A percentile compares a stretch with the other conserved stretches of the same genome.
Conservation (phyloP, 2,888 invertebrate species). For the Rhimphoctona megacephalus region DNA sequence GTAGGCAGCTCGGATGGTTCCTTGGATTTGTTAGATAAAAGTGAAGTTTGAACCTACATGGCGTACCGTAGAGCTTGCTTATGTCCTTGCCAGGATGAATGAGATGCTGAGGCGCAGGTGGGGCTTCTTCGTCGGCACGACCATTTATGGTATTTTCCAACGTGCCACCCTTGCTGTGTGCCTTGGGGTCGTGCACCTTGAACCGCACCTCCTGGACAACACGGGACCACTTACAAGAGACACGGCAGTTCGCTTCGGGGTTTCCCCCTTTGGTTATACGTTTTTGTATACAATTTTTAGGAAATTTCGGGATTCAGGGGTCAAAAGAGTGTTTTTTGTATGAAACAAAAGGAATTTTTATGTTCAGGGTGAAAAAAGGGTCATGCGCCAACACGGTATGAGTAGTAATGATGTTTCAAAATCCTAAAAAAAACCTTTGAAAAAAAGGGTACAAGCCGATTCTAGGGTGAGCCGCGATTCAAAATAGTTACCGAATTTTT, state of each 20-base stretch:
- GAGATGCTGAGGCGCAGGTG: conserved; percentile 91
- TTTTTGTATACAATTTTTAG: conserved; percentile 78
- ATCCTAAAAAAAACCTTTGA: no score
- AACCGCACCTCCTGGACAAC: conserved; percentile 96
- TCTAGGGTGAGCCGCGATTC: no score
- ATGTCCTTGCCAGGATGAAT: conserved; percentile 96
- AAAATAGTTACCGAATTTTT: no score
- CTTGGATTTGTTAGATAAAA: conserved; percentile 67
- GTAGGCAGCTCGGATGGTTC: conserved; percentile 72
- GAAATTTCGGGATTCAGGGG: not conserved
- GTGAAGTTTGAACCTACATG: conserved; percentile 72
- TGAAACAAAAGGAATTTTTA: no score
- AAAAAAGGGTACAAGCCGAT: not conserved
- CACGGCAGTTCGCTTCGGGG: conserved; percentile 84
- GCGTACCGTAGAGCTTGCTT: conserved; percentile 92
- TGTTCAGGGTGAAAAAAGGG: no score
- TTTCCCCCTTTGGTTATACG: conserved; percentile 78
- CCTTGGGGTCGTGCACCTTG: conserved; percentile 97
- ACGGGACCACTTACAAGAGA: conserved; percentile 86
- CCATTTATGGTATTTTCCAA: conserved; percentile 97
- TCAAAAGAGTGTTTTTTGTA: not conserved
- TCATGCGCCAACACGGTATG: no score
- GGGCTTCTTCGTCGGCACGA: conserved; percentile 88
- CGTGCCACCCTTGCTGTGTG: conserved; percentile 96
- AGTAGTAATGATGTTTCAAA: no score